These are phyloP conservation scores for Passer domesticus DNA, from an alignment of 2,113 vertebrate genomes.

Conservation along the genomic window DNA sequence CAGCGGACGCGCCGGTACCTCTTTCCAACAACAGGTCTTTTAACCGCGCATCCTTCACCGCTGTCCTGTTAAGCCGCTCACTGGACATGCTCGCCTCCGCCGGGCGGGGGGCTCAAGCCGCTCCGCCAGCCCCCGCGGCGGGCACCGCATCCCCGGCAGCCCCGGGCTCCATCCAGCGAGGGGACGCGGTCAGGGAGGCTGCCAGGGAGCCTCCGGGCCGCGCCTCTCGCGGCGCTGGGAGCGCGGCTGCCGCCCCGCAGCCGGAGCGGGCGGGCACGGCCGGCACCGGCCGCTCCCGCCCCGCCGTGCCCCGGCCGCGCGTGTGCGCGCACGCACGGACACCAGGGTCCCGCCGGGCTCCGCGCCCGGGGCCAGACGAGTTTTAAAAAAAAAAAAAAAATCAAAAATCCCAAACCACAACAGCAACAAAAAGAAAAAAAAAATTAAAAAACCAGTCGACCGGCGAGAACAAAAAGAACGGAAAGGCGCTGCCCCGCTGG, in stretches of 20 bases:
- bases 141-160: conserved; percentile 48
- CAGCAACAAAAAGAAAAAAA: no score
- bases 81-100: conserved; percentile 73
- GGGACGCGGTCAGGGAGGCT: background rate
- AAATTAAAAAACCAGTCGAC: no score
- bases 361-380: no score
- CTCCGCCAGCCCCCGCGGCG: conserved; percentile 7
- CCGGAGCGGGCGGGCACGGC: background rate
- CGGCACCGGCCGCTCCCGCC: background rate
- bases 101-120: conserved; percentile 2
- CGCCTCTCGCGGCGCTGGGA: background rate
- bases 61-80: conserved; percentile 71
- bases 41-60: conserved; percentile 74
- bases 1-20: conserved; percentile 62
- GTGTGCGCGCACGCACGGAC: no score
- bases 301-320: no score
- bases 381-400: no score
- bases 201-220: background rate
- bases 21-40: conserved; percentile 74
- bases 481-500: no score
- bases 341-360: no score
- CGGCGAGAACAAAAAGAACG: no score
- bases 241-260: background rate
- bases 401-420: no score
- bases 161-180: background rate